Base-by-base conservation (phyloP, 2,797 vertebrate genomes). In the Chelidonichthys spinosus region DNA sequence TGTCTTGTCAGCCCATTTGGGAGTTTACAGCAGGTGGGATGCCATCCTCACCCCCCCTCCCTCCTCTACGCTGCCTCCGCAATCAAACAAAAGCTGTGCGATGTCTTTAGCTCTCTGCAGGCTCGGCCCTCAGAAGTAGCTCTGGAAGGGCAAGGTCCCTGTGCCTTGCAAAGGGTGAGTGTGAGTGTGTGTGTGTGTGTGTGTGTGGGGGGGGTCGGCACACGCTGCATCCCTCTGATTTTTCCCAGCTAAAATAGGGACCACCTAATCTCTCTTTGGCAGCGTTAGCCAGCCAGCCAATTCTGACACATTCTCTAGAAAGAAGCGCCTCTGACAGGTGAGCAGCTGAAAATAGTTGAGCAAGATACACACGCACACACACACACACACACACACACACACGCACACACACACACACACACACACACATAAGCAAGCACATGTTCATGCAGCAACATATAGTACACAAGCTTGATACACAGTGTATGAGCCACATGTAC, bases 181-280 rank as follows among this genome's bases (percentile, higher is more conserved):
- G 37, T 2, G 52, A 5, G 37, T 2, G 52, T 6, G 60, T 39
- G 72, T 46, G 81, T 60, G 77, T 6, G 37, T 2, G 52, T 25
- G 25, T 25, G 25, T 6, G 60, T 39, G 32, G 63, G 67, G 40
- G 80, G 69, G 47, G 32, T n/a, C 15, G 32, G 11, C 32, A 3
- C 59, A 49, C 44, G 11, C 69, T 61, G 61, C 74, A 84, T 91
- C 93, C 87, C 89, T 90, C 87, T 89, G 91, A 91, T 93, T 92
- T 91, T 94, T 93, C 92, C 87, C 92, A 90, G 91, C 94, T 95
- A 95, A 94, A 95, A 94, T 92, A 93, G 90, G 93, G 93, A 92
- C 82, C 82, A 87, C 86, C 88, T 95, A 95, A 95, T 93, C 94
- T 94, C 92, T 84, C 72, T 54, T 90, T 94, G 91, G 89, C 93